Evolutionary conservation across 2,888 invertebrate genomes (phyloP).

Genomic region (Mythimna impura): DNA sequence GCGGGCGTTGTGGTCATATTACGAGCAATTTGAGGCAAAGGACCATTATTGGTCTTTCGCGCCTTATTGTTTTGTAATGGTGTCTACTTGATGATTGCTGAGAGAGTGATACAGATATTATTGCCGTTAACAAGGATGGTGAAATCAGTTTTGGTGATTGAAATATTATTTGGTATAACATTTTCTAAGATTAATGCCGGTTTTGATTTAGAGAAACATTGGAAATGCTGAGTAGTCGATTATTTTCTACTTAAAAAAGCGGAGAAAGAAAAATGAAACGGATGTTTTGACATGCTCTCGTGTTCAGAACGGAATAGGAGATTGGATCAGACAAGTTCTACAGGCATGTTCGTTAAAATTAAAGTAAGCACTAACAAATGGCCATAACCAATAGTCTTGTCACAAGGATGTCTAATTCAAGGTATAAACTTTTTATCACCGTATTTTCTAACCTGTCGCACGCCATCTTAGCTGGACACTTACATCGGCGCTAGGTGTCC

Average conservation of each 20-base stretch:
- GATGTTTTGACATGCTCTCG: conserved; percentile 53
- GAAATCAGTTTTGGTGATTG: conserved; percentile 13
- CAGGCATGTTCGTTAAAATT: conserved; percentile 43
- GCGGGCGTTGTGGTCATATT: conserved; percentile 52
- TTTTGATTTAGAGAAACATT: too few species aligned
- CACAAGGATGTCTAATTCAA: conserved; percentile 57
- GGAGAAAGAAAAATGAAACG: conserved; percentile 38
- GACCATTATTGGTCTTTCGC: conserved; percentile 37
- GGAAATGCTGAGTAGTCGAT: not conserved
- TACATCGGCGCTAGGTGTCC: conserved; percentile 45
- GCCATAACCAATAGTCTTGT: conserved; percentile 51
- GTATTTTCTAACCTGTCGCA: conserved; percentile 53
- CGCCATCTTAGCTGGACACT: conserved; percentile 35
- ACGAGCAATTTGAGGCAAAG: conserved; percentile 47
- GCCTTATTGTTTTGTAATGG: conserved; percentile 48
- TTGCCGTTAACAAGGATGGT: conserved; percentile 9
- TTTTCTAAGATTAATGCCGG: too few species aligned
- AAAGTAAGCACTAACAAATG: conserved; percentile 51
- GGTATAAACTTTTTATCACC: conserved; percentile 52
- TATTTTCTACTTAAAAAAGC: not conserved
- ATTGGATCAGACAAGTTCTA: conserved; percentile 46
- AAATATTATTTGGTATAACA: not conserved
- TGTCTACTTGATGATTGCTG: conserved; percentile 19
- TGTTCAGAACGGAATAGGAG: conserved; percentile 53
- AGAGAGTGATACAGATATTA: conserved; percentile 16